These are phyloP conservation scores for Bombus waltoni DNA, from an alignment of 1,140 invertebrate species.

Conservation along the genomic window DNA sequence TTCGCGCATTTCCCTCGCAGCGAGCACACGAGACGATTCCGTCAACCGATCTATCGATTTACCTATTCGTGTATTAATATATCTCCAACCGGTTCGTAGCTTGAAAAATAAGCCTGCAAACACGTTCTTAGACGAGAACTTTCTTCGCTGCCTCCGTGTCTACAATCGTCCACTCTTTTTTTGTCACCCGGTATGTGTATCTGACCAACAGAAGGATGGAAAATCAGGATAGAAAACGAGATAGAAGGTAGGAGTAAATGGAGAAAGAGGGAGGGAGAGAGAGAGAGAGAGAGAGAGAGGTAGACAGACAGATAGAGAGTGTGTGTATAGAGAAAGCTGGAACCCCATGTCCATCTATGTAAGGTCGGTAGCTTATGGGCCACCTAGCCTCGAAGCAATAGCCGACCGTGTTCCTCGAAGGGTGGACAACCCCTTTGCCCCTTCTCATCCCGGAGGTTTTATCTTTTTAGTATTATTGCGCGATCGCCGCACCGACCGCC, in stretches of 20 bases:
- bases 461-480: constrained; percentile 83
- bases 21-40: background rate
- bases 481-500: constrained; percentile 74
- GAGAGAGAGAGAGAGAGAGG: background rate
- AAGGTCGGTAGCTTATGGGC: constrained; percentile 76
- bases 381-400: constrained; percentile 75
- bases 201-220: background rate
- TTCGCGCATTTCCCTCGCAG: too few relatives aligned
- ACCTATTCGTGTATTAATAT: too few relatives aligned
- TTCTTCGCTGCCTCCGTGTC: too few relatives aligned
- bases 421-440: constrained; percentile 66
- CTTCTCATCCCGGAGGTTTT: constrained; percentile 74
- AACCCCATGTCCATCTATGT: constrained; percentile 61
- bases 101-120: background rate
- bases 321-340: background rate
- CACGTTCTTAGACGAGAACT: too few relatives aligned
- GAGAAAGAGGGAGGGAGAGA: background rate
- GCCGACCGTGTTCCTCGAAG: constrained; percentile 71
- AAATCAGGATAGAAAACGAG: background rate
- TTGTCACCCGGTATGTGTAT: background rate
- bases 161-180: background rate
- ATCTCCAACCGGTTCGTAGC: background rate
- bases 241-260: background rate
- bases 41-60: too few relatives aligned
- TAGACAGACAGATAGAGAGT: background rate